Conservation (phyloP, 2,113 vertebrate genomes). For the Notarius lentiginosus region DNA sequence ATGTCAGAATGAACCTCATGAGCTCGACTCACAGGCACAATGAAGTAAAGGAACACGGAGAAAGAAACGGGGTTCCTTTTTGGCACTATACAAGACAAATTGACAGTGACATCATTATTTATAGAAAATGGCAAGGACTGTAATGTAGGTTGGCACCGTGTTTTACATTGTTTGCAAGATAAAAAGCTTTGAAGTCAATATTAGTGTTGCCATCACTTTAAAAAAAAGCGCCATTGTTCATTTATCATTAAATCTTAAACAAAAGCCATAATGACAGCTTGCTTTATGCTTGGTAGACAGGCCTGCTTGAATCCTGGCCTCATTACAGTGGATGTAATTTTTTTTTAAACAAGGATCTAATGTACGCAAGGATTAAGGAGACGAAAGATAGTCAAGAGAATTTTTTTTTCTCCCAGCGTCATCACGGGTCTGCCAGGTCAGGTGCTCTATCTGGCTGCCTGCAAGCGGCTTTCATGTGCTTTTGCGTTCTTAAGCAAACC, state of each 20-base stretch:
- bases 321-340: conserved; percentile 16
- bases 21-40: conserved; percentile 10
- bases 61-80: conserved; percentile 8
- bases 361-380: conserved; percentile 7
- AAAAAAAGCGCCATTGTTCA: conserved; percentile 7
- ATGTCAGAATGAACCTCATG: conserved; percentile 61
- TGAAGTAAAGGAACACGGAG: not conserved
- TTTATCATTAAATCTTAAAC: conserved; percentile 30
- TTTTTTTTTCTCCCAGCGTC: not conserved
- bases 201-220: conserved; percentile 4
- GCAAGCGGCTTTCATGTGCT: conserved; percentile 67
- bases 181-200: conserved; percentile 1
- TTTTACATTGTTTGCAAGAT: conserved; percentile 1
- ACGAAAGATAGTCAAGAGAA: conserved; percentile 1
- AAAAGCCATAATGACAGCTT: conserved; percentile 26
- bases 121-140: conserved; percentile 3
- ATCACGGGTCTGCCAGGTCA: conserved; percentile 31
- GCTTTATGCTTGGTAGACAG: not conserved
- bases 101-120: conserved; percentile 9
- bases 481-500: conserved; percentile 66
- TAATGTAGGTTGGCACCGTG: not conserved
- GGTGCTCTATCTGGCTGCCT: conserved; percentile 58
- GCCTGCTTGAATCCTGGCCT: not conserved
- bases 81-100: conserved; percentile 23
- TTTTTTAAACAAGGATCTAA: conserved; percentile 23